Evolutionary conservation across 2,888 invertebrate species (phyloP).

Genomic region (Megaustenia siamemsis): DNA sequence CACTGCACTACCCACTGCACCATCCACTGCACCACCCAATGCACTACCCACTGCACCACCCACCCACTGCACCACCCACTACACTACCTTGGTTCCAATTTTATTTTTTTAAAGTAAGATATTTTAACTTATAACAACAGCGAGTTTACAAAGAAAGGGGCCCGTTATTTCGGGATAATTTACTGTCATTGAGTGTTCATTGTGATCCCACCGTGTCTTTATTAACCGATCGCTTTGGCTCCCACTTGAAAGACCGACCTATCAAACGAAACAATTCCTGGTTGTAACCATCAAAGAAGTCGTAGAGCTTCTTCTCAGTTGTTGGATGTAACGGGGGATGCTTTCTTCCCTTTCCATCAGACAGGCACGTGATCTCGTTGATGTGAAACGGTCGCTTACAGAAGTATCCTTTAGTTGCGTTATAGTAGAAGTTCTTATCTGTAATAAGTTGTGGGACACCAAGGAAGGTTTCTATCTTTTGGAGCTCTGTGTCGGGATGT

Average conservation of each 20-base stretch:
- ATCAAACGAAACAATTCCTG: slow-evolving; percentile 39
- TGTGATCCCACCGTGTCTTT: too few relatives aligned
- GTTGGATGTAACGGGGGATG: slow-evolving; percentile 15
- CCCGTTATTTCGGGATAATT: too few relatives aligned
- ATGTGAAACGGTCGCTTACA: slow-evolving; percentile 32
- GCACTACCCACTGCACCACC: too few relatives aligned
- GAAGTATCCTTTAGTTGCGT: slow-evolving; percentile 40
- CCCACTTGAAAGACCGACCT: slow-evolving; percentile 28
- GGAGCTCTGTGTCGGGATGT: slow-evolving; percentile 10
- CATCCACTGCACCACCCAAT: too few relatives aligned
- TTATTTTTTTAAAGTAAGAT: too few relatives aligned
- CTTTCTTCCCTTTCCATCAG: neutral
- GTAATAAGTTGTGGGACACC: slow-evolving; percentile 28
- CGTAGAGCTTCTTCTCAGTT: slow-evolving; percentile 26
- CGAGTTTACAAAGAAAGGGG: too few relatives aligned
- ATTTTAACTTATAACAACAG: too few relatives aligned
- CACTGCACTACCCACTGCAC: too few relatives aligned
- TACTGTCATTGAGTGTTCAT: too few relatives aligned
- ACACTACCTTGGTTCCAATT: too few relatives aligned
- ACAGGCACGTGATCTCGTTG: neutral
- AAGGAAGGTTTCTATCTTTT: slow-evolving; percentile 40
- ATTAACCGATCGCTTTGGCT: neutral
- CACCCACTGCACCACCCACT: too few relatives aligned
- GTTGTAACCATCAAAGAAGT: slow-evolving; percentile 37
- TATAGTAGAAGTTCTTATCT: slow-evolving; percentile 42